Evolutionary conservation across 2,113 vertebrate genomes (phyloP), one percentile per base, ranked within the genome.

Genomic region (Herpetotheres cachinnans): DNA sequence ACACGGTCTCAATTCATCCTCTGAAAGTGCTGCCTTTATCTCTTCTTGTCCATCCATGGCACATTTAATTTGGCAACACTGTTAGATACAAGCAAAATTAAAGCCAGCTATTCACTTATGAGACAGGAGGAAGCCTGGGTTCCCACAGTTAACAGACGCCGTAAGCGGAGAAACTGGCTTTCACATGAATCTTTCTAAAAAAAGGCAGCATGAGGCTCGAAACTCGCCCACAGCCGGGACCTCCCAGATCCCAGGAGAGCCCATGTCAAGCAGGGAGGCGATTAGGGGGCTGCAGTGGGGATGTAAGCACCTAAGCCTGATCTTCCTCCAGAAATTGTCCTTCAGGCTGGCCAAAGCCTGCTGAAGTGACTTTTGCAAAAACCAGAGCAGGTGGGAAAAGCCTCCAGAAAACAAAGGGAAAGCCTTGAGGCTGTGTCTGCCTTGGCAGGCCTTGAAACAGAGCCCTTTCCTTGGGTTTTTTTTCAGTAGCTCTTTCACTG

Each of bases 241-340:
- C 32, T 55, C 9, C 12, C 12, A 30, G 4, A 3, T 54, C 52
- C 20, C 26, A 65, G 55, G 15, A 81, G 15, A 63, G 3, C 16
- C 30, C 11, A 8, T 79, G 59, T 81, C 20, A 54, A 67, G 47
- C 32, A 88, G 11, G 18, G 22, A 70, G 26, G 9, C 1, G 1
- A 40, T 58, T 26, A 0, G 3, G 27, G 26, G 21, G 34, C 25
- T 0, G 1, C 2, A 6, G 59, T 44, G 17, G 14, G 7, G 3
- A 2, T 40, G 11, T 11, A 47, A 69, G 11, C 38, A 55, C 18
- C 26, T 8, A n/a, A 59, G 21, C 7, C n/a, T 73, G 21, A 38
- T 46, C 62, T 70, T 65, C 30, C 30, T 77, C 38, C 42, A 73
- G 32, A 59, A 81, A 56, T 13, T 44, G 4, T 54, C 27, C 25